Percentiles rank a stretch among this genome's conserved stretches.
These are phyloP conservation scores for Eilema depressum DNA, from an alignment of 2,888 invertebrate species.

Conservation along the genomic window DNA sequence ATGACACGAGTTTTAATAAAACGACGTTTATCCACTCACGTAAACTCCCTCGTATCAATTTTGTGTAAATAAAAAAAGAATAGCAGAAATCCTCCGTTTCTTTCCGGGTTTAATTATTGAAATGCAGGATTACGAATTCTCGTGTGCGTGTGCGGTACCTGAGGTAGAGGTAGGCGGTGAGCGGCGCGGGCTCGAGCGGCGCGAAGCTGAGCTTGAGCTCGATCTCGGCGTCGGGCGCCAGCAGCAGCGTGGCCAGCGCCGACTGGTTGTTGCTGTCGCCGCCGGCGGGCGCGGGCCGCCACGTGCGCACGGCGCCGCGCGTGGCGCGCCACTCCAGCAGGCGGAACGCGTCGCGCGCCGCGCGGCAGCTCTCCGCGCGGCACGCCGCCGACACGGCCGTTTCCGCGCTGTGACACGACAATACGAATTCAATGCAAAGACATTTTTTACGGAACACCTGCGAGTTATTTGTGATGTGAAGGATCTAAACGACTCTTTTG, in stretches of 20 bases:
- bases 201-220: conserved; percentile 81
- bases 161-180: conserved; percentile 84
- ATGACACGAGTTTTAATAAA: neutral
- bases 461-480: no score
- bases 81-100: no score
- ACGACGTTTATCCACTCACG: neutral
- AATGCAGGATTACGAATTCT: no score
- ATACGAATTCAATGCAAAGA: no score
- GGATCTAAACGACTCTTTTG: no score
- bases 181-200: conserved; percentile 72
- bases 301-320: conserved; percentile 37
- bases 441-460: no score
- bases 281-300: conserved; percentile 19
- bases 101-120: no score
- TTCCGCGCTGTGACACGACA: conserved; percentile 19
- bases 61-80: neutral
- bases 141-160: conserved; percentile 58
- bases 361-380: conserved; percentile 46
- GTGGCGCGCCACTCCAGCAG: conserved; percentile 62
- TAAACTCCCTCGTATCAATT: neutral
- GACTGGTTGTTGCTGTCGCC: conserved; percentile 17
- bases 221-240: conserved; percentile 87
- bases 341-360: conserved; percentile 57
- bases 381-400: conserved; percentile 32
- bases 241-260: conserved; percentile 67